Conservation (phyloP, 1,140 invertebrate species). For the Sinella curviseta region DNA sequence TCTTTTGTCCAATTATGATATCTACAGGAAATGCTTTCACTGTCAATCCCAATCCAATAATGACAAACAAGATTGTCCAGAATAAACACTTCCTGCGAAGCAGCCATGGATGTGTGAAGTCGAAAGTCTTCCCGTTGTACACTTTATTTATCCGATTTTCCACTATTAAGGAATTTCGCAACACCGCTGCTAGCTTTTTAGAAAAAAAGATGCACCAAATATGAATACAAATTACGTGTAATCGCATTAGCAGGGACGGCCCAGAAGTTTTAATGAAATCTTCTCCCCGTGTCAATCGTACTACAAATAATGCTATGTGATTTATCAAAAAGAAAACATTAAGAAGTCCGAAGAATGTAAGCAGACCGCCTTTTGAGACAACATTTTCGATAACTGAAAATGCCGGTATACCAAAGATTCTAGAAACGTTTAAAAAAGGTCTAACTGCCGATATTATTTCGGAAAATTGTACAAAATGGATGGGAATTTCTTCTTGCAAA, state of each 20-base stretch:
- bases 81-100: conserved; percentile 38
- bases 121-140: conserved; percentile 2
- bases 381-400: conserved; percentile 41
- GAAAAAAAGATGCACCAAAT: conserved; percentile 42
- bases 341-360: conserved; percentile 34
- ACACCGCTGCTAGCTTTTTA: conserved; percentile 14
- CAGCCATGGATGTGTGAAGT: conserved; percentile 11
- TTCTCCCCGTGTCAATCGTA: conserved; percentile 29
- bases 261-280: conserved; percentile 46
- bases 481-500: conserved; percentile 45
- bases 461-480: conserved; percentile 45
- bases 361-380: conserved; percentile 36
- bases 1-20: conserved; percentile 6
- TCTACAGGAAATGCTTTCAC: conserved; percentile 36
- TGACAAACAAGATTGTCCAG: conserved; percentile 33
- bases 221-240: conserved; percentile 45
- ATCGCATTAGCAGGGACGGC: conserved; percentile 36
- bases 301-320: conserved; percentile 34
- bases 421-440: conserved; percentile 42
- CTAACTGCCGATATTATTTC: conserved; percentile 44
- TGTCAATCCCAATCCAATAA: conserved; percentile 34
- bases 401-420: conserved; percentile 42
- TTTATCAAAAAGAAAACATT: conserved; percentile 41
- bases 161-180: conserved; percentile 35
- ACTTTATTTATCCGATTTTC: conserved; percentile 46